These are phyloP conservation scores for Phrynocephalus vlangalii DNA, from an alignment of 2,797 vertebrate species.

Conservation along the genomic window DNA sequence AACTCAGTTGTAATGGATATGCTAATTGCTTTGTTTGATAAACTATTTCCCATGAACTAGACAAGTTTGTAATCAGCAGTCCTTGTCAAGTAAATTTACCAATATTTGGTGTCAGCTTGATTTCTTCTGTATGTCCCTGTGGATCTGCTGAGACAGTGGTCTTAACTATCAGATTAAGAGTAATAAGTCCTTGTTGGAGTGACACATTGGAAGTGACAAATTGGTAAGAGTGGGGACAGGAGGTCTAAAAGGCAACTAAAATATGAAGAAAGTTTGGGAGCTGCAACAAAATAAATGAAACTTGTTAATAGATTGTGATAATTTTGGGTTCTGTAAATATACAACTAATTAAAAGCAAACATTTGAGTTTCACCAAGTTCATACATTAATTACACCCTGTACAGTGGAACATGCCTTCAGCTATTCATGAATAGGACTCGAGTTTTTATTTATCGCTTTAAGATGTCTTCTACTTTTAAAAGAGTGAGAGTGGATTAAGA, in stretches of 20 bases:
- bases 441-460: not conserved
- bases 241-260: not conserved
- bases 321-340: not conserved
- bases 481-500: too few species aligned
- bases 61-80: not conserved
- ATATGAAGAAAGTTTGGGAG: not conserved
- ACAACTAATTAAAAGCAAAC: not conserved
- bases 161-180: conserved; percentile 3
- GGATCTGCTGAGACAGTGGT: not conserved
- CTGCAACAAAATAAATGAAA: not conserved
- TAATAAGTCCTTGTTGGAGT: not conserved
- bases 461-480: too few species aligned
- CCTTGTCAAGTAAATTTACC: not conserved
- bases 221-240: not conserved
- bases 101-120: not conserved
- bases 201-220: not conserved
- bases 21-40: not conserved
- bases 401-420: not conserved
- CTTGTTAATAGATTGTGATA: not conserved
- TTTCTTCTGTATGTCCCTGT: not conserved
- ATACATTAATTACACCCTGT: not conserved
- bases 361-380: not conserved
- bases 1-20: not conserved
- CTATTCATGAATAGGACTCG: not conserved
- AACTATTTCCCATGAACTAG: not conserved